phyloP scores from a whole-genome alignment of 2,113 vertebrate genomes.

The Naja naja region DNA sequence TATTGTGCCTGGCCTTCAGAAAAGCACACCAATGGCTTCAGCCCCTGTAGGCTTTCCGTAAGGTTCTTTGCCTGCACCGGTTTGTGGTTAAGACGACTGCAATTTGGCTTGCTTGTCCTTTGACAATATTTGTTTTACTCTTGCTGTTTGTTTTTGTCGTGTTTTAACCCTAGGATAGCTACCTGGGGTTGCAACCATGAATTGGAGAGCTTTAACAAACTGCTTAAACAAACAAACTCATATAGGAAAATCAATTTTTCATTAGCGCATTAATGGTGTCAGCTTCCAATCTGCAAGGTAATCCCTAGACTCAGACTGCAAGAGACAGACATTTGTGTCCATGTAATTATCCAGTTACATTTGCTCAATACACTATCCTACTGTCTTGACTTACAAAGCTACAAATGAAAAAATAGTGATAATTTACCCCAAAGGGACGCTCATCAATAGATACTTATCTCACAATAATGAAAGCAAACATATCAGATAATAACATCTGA shows the following conservation, averaged over 20 bases:
- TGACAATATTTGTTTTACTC: not conserved
- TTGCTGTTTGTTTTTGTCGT: not conserved
- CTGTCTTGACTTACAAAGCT: slow-evolving; percentile 39
- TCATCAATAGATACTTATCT: slow-evolving; percentile 10
- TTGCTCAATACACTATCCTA: slow-evolving; percentile 48
- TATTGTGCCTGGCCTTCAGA: not conserved
- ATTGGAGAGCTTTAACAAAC: not conserved
- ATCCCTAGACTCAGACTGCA: slow-evolving; percentile 42
- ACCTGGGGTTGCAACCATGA: not conserved
- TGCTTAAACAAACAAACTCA: slow-evolving; percentile 24
- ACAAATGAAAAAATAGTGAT: slow-evolving; percentile 38
- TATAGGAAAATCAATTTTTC: slow-evolving; percentile 56
- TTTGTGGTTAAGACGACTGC: not conserved
- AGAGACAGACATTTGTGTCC: slow-evolving; percentile 57
- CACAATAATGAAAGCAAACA: slow-evolving; percentile 11
- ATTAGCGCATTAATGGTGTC: slow-evolving; percentile 50
- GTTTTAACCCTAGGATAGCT: not conserved
- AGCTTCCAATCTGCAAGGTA: slow-evolving; percentile 44
- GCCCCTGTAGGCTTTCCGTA: not conserved
- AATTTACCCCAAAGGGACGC: slow-evolving; percentile 23
- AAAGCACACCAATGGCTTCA: not conserved
- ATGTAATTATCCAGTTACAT: slow-evolving; percentile 35
- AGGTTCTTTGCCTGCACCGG: not conserved
- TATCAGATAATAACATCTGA: not conserved
- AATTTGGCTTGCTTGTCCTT: not conserved